A percentile compares a stretch with the other conserved stretches of the same genome.
These are phyloP conservation scores for Agrotis puta DNA, from an alignment of 2,888 invertebrate species.

Conservation along the genomic window DNA sequence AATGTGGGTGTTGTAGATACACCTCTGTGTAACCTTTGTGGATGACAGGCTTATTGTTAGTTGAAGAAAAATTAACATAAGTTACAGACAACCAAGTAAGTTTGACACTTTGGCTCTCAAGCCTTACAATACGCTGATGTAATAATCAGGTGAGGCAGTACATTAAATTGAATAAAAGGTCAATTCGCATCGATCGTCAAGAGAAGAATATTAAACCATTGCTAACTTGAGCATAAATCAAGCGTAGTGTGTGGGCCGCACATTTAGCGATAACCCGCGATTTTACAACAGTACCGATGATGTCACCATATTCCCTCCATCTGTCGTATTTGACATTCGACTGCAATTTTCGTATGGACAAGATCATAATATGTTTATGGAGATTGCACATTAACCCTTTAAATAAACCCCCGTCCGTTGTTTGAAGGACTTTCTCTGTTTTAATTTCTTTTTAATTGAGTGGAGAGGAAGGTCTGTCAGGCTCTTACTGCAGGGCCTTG, in stretches of 20 bases:
- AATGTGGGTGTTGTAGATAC: too few relatives aligned
- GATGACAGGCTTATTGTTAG: too few relatives aligned
- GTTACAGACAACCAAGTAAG: constrained; percentile 7
- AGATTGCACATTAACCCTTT: constrained; percentile 1
- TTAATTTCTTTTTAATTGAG: too few relatives aligned
- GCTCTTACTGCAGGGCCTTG: too few relatives aligned
- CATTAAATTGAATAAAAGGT: constrained; percentile 52
- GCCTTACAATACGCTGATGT: constrained; percentile 41
- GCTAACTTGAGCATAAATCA: constrained; percentile 62
- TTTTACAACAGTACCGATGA: constrained; percentile 55
- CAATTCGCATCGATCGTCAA: constrained; percentile 49
- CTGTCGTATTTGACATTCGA: constrained; percentile 34
- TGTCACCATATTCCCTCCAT: constrained; percentile 43
- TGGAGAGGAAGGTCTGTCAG: too few relatives aligned
- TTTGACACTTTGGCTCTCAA: constrained; percentile 17
- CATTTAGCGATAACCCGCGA: constrained; percentile 59
- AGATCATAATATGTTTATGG: neutral
- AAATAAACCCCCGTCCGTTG: neutral
- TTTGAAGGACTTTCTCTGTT: constrained; percentile 1
- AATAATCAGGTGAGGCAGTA: constrained; percentile 41
- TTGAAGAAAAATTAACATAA: neutral
- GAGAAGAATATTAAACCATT: constrained; percentile 55
- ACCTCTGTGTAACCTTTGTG: too few relatives aligned
- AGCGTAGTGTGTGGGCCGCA: constrained; percentile 53
- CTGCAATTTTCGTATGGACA: constrained; percentile 42